Percentiles rank a stretch among this genome's conserved stretches.
Conservation (phyloP, 2,797 vertebrate genomes). For the Sebastes umbrosus region DNA sequence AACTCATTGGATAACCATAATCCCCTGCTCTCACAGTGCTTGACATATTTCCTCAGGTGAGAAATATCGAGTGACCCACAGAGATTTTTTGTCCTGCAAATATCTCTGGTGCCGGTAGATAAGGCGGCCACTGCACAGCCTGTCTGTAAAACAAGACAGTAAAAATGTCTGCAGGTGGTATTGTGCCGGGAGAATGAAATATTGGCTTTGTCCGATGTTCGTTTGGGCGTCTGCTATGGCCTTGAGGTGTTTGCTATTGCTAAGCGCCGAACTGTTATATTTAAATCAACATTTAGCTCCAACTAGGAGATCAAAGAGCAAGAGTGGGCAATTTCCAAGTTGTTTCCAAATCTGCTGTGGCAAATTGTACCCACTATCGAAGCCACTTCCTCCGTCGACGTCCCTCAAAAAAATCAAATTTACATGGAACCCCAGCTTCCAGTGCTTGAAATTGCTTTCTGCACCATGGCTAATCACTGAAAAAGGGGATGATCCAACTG, state of each 20-base stretch:
- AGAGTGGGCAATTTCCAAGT: conserved; percentile 49
- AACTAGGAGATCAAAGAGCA: conserved; percentile 55
- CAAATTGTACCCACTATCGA: conserved; percentile 50
- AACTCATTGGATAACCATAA: conserved; percentile 65
- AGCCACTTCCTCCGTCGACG: conserved; percentile 41
- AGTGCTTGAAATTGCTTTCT: conserved; percentile 67
- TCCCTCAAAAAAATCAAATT: conserved; percentile 54
- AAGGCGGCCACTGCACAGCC: conserved; percentile 48
- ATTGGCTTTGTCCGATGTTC: conserved; percentile 39
- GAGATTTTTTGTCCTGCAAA: conserved; percentile 67
- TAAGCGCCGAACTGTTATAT: conserved; percentile 27
- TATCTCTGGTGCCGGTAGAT: conserved; percentile 70
- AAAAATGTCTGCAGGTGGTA: conserved; percentile 68
- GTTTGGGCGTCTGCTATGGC: conserved; percentile 7
- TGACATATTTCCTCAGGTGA: conserved; percentile 71
- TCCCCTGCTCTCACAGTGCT: conserved; percentile 48
- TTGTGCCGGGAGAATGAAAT: conserved; percentile 47
- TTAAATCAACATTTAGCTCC: conserved; percentile 58
- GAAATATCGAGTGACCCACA: conserved; percentile 68
- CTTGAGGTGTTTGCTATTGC: conserved; percentile 31
- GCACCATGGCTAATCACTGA: conserved; percentile 69
- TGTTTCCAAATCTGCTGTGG: conserved; percentile 57
- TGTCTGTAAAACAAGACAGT: conserved; percentile 73
- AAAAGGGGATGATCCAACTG: conserved; percentile 69
- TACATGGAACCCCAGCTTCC: conserved; percentile 45